Conservation (phyloP, 1,140 invertebrate species). For the Eufriesea mexicana region DNA sequence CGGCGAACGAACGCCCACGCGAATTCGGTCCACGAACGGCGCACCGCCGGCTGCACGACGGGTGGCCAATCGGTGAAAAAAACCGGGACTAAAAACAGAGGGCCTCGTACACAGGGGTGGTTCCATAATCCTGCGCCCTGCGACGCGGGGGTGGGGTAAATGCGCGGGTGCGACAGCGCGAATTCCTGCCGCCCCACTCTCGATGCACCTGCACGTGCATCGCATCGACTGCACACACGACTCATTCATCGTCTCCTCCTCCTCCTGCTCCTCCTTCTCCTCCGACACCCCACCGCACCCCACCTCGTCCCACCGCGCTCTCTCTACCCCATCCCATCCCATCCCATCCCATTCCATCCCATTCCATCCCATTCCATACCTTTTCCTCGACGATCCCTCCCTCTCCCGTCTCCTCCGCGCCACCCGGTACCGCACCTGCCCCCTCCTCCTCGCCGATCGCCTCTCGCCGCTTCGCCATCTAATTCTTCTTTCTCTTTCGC, state of each 20-base stretch:
- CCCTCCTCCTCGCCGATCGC: not conserved
- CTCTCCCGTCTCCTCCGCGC: not conserved
- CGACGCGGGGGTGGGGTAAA: conserved; percentile 67
- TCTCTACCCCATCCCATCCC: not conserved
- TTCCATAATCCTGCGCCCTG: conserved; percentile 74
- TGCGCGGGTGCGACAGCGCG: conserved; percentile 71
- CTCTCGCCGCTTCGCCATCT: conserved; percentile 11
- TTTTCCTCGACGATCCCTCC: not conserved
- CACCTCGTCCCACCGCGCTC: not conserved
- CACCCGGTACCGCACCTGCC: not conserved
- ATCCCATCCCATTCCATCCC: no score
- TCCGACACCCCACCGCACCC: not conserved
- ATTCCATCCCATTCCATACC: no score
- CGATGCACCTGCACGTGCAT: conserved; percentile 71
- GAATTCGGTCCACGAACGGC: conserved; percentile 68
- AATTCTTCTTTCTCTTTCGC: conserved; percentile 50
- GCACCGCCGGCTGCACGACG: conserved; percentile 56
- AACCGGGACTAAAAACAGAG: conserved; percentile 68
- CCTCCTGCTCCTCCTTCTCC: not conserved
- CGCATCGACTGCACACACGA: conserved; percentile 57
- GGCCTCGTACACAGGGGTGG: conserved; percentile 71
- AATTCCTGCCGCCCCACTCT: conserved; percentile 66
- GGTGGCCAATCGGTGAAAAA: conserved; percentile 73
- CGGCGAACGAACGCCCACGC: conserved; percentile 64
- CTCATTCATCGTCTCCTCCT: conserved; percentile 39